Evolutionary conservation across 1,140 invertebrate species (phyloP), one percentile per base, ranked within the genome.

Genomic region (Ooceraea biroi): DNA sequence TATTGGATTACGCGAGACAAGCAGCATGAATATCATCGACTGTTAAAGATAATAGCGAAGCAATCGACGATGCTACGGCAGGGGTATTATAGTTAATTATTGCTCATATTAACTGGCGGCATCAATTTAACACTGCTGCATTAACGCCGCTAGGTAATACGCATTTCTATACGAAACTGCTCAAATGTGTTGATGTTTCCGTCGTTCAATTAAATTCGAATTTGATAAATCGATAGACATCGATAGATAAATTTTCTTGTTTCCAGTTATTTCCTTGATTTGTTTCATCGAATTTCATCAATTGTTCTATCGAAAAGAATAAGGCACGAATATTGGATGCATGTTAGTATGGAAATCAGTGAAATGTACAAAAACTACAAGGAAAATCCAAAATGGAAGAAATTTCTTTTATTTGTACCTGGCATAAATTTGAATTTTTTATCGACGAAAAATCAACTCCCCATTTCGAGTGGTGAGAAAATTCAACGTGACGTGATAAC

Each of bases 341-440:
- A 50, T 8, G 30, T 77, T 77, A 77, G 65, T 66, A 77, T 77
- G 74, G 19, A 77, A 77, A 77, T 77, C 66, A 44, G 46, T 30
- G 10, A 55, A 44, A 77, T 52, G 30, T 41, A 65, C 63, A 66
- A 41, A 50, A 66, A 74, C 10, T 44, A 12, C 22, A 61, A 44
- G 52, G 30, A 11, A 25, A 77, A 77, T 50, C 66, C 48, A 77
- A 52, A 77, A 66, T 55, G 14, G 14, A 52, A 46, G 11, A 36
- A n/a, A 77, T 66, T 52, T 25, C 73, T 66, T 77, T 66, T 77
- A 44, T 66, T 66, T 55, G 46, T 14, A 14, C 36, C 30, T 14
- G 27, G 61, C 60, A 77, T 77, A 77, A 77, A 77, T 77, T 77
- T 77, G 11, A 77, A 77, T 77, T 77, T 77, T 77, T 77, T 66